Base-by-base conservation (phyloP, 1,140 invertebrate species). In the Cotesia vestalis region DNA sequence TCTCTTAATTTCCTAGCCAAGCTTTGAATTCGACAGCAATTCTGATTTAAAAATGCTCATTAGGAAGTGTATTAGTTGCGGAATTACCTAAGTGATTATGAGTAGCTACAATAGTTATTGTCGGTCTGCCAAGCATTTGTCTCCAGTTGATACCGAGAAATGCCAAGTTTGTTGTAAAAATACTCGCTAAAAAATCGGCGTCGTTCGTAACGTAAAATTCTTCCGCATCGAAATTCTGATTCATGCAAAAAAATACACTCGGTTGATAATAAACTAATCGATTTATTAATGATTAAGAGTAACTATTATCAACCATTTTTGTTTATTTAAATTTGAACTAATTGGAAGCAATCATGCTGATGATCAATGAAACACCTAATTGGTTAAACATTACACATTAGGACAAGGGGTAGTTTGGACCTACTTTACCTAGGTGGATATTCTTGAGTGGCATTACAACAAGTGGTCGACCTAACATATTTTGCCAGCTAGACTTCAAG, bases 401-500 rank as follows among this genome's bases (percentile, higher is more conserved):
- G 35, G 68, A 53, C 62, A 71, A 8, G 66, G 60, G 76, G 75
- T 77, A 66, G 72, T 73, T 76, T 76, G 77, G 61, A 75, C 76
- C 77, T 64, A 60, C 75, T 86, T 86, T 94, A 98, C 96, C 96
- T 95, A 99, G 90, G 88, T 98, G 94, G 83, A 94, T 90, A 86
- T 93, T 91, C 88, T 94, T 93, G 86, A 97, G 89, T 80, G 94
- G 92, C 88, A 98, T 91, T 75, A 96, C 94, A 83, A 97, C 93
- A 80, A 96, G 90, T 67, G 96, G 96, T 81, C 95, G 90, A 77
- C 96, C 96, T 83, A 96, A 91, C 88, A 96, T 94, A 88, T 96
- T 95, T 89, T 96, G 94, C 96, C 96, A 98, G 84, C 93, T 95
- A 77, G 94, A 96, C 89, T 97, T 97, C 88, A 98, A 92, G 90